Percentiles rank a stretch among this genome's conserved stretches.
Conservation (phyloP, 2,797 vertebrate genomes). For the Rachycentron canadum region DNA sequence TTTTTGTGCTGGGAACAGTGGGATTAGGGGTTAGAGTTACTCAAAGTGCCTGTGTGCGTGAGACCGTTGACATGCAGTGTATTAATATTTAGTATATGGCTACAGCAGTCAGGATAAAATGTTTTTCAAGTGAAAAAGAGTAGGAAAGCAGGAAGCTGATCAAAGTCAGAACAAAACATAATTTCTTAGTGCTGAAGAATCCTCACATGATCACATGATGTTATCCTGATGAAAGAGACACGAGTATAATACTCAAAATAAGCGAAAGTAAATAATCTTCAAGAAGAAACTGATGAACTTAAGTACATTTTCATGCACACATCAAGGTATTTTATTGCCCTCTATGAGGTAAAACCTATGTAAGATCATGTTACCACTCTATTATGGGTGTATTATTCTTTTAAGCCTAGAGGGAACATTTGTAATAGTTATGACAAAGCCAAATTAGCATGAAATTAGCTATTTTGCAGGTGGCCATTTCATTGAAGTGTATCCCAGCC, state of each 20-base stretch:
- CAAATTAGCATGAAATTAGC: slow-evolving; percentile 51
- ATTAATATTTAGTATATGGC: slow-evolving; percentile 8
- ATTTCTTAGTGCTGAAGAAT: neutral
- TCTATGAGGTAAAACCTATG: neutral
- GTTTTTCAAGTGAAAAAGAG: neutral
- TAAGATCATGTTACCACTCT: neutral
- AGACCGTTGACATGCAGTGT: neutral
- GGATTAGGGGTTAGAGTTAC: slow-evolving; percentile 2
- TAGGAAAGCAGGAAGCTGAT: neutral
- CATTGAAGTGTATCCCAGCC: neutral
- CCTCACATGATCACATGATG: neutral
- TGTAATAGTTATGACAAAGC: slow-evolving; percentile 25
- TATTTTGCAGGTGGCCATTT: slow-evolving; percentile 14
- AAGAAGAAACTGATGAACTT: neutral
- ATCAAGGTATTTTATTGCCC: neutral
- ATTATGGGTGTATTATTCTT: slow-evolving; percentile 21
- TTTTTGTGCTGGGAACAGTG: slow-evolving; percentile 1
- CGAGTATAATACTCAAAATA: neutral
- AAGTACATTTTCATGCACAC: neutral
- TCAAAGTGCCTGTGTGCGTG: neutral
- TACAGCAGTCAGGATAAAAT: neutral
- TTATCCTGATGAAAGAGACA: neutral
- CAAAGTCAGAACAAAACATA: neutral
- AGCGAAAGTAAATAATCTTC: neutral
- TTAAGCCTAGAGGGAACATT: neutral